phyloP scores from a whole-genome alignment of 2,888 invertebrate genomes.

The Anticlea derivata region DNA sequence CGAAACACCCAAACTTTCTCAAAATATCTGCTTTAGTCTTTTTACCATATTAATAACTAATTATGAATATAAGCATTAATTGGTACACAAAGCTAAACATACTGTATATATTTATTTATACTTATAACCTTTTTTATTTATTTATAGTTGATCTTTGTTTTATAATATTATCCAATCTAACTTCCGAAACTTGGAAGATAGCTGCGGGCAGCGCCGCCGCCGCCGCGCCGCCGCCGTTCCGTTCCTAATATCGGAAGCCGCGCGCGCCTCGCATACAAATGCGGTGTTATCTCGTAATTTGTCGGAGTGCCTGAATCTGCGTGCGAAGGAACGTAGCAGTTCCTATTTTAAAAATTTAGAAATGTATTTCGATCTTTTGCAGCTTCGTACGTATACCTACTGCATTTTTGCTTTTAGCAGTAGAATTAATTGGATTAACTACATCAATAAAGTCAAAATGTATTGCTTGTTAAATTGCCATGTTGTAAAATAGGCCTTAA shows the following conservation, averaged over 20 bases:
- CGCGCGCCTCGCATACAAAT: conserved; percentile 62
- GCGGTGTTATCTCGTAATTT: conserved; percentile 56
- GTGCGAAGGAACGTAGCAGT: conserved; percentile 29
- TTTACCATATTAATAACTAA: too few relatives aligned
- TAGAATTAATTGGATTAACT: too few relatives aligned
- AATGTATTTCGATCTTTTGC: conserved; percentile 1
- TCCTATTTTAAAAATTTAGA: conserved; percentile 33
- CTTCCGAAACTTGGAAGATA: conserved; percentile 23
- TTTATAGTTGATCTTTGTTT: conserved; percentile 11
- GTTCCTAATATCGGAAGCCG: conserved; percentile 56
- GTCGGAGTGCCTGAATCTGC: conserved; percentile 43
- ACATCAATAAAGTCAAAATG: too few relatives aligned
- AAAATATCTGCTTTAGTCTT: too few relatives aligned
- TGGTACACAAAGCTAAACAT: too few relatives aligned
- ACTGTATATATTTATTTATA: too few relatives aligned
- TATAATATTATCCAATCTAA: neutral
- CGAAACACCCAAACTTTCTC: too few relatives aligned
- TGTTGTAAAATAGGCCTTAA: too few relatives aligned
- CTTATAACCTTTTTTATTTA: neutral
- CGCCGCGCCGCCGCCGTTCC: conserved; percentile 41
- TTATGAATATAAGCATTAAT: too few relatives aligned
- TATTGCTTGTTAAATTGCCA: too few relatives aligned
- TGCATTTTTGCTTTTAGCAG: too few relatives aligned
- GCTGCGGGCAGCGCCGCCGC: too few relatives aligned
- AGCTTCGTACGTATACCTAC: neutral